Base-by-base conservation (phyloP, 1,140 invertebrate species). In the Dysdera silvatica region DNA sequence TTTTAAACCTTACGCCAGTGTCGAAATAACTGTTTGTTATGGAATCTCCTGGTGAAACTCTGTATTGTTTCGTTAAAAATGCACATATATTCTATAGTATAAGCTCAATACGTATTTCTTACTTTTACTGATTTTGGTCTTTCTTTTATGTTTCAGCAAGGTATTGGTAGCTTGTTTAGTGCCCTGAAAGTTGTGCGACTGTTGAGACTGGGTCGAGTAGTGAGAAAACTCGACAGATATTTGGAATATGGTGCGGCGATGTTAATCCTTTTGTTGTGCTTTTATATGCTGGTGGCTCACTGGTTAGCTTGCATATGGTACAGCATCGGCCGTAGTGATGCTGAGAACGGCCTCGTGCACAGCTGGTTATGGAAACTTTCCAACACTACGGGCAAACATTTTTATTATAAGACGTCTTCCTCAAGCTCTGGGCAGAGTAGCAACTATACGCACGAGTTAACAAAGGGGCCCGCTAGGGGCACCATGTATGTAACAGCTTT, bases 251-350 rank as follows among this genome's bases (percentile, higher is more conserved):
- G 96, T 56, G 97, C 97, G 20, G 97, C 96, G 66, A 98, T 99
- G 88, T 82, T 99, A 61, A 93, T 99, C 72, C 82, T 99, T 54
- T 82, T 99, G 67, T 84, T 99, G 59, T 96, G 93, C 82, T 96
- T 96, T 81, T 98, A 96, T 81, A 95, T 97, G 88, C 83, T 97
- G 74, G 93, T 97, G 68, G 94, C 93, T 59, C 94, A 98, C 81
- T 98, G 94, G 94, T 81, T 99, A 60, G 97, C 97, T 60, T 99
- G 96, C 80, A 91, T 98, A 71, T 99, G 95, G 95, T 89, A 91
- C 76, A 87, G 85, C 69, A 89, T 89, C 76, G 89, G 89, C 33
- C 82, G 89, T 67, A 89, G 86, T 47, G 90, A 94, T 75, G 89
- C 90, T 58, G 89, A 93, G 75, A 89, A 89, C 73, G 88, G 89